Percentiles rank a stretch among this genome's conserved stretches.
Evolutionary conservation across 2,113 vertebrate species (phyloP).

Genomic region (Lagopus leucura): DNA sequence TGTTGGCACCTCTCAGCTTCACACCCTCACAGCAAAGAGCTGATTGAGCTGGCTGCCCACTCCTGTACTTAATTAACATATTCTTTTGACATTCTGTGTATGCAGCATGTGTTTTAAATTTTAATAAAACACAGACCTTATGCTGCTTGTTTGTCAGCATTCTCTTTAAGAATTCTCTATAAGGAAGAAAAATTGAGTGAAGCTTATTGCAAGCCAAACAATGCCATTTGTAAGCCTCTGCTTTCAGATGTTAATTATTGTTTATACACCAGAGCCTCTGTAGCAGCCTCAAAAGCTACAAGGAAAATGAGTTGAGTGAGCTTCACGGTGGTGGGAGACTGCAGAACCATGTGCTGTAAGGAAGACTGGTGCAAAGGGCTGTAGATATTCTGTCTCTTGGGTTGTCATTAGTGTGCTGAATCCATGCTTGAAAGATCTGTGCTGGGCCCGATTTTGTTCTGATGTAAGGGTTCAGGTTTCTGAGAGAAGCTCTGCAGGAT

Average conservation of each 20-base stretch:
- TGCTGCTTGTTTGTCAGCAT: conserved; percentile 50
- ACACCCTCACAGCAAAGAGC: conserved; percentile 11
- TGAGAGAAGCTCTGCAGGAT: too few species aligned
- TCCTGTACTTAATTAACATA: conserved; percentile 44
- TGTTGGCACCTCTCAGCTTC: conserved; percentile 33
- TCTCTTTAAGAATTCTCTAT: conserved; percentile 24
- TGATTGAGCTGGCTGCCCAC: conserved; percentile 15
- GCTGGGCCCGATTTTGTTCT: neutral
- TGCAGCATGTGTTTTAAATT: conserved; percentile 68
- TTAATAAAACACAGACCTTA: conserved; percentile 64
- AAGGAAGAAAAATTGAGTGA: neutral
- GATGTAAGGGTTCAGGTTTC: neutral
- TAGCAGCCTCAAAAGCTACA: conserved; percentile 5
- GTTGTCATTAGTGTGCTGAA: neutral
- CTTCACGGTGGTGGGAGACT: neutral
- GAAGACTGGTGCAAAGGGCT: neutral
- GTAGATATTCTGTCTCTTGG: neutral
- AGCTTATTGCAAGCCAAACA: conserved; percentile 36
- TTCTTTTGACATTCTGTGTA: conserved; percentile 61
- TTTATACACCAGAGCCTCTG: conserved; percentile 16
- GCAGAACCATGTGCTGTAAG: neutral
- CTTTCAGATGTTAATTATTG: conserved; percentile 52
- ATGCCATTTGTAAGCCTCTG: conserved; percentile 26
- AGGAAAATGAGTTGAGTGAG: neutral
- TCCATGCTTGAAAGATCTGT: neutral